Percentiles rank a stretch among this genome's conserved stretches.
These are phyloP conservation scores for Leptoclinus maculatus DNA, from an alignment of 2,797 vertebrate species.

Conservation along the genomic window DNA sequence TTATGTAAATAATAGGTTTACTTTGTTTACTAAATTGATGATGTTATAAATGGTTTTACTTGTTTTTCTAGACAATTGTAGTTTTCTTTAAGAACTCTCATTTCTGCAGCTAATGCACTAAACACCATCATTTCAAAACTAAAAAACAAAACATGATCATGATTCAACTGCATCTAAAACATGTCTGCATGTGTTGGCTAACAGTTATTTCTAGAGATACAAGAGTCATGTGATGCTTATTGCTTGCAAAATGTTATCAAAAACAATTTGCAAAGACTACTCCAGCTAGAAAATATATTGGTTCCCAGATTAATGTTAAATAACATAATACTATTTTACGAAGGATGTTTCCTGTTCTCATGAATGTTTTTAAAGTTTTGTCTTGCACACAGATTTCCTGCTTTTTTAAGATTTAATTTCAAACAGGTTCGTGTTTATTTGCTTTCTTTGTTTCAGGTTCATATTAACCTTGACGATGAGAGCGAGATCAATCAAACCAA, in stretches of 20 bases:
- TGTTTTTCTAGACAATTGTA: background rate
- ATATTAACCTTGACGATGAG: slow-evolving; percentile 92
- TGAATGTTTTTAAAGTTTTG: background rate
- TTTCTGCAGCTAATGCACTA: too few species aligned
- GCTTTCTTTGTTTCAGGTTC: slow-evolving; percentile 69
- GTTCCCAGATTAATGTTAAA: background rate
- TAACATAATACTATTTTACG: background rate
- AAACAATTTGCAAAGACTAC: background rate
- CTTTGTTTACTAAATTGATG: background rate
- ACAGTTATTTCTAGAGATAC: background rate
- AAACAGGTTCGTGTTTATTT: background rate
- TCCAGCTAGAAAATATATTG: background rate
- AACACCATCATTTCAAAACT: too few species aligned
- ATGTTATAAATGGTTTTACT: background rate
- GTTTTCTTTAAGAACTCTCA: background rate
- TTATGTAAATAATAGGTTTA: background rate
- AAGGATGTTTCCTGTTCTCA: background rate
- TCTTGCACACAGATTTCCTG: background rate
- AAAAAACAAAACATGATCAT: background rate
- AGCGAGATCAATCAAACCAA: slow-evolving; percentile 94
- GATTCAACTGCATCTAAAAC: background rate
- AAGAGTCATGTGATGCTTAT: background rate
- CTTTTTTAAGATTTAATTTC: background rate
- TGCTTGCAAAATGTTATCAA: background rate
- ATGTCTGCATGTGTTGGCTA: background rate